Evolutionary conservation across 30 jellyfish, hydroid and myxozoan species (phyloP).

Genomic region (Chironex yamaguchii): DNA sequence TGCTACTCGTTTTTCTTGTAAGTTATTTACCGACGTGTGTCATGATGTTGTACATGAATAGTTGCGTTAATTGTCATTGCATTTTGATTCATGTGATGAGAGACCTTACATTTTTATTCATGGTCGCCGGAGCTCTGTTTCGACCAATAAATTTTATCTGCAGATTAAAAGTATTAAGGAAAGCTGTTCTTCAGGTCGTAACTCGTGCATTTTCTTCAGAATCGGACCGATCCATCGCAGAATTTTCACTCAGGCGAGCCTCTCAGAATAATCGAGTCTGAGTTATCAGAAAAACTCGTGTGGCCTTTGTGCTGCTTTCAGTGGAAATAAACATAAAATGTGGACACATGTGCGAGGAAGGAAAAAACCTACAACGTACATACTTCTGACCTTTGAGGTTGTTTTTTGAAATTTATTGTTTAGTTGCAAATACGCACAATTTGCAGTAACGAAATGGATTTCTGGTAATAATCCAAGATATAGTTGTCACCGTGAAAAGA

Average conservation of each 20-base stretch:
- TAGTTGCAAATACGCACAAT: no score
- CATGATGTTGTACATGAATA: slow-evolving; percentile 78
- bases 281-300: no score
- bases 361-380: no score
- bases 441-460: no score
- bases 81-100: slow-evolving; percentile 71
- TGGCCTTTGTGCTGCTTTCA: no score
- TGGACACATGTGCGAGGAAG: no score
- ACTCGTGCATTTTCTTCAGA: not conserved
- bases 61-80: slow-evolving; percentile 72
- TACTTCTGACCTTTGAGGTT: no score
- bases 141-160: slow-evolving; percentile 73
- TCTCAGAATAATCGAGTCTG: not conserved
- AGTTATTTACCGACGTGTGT: slow-evolving; percentile 75
- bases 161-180: slow-evolving; percentile 60
- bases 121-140: slow-evolving; percentile 77
- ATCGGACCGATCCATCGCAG: not conserved
- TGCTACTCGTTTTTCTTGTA: slow-evolving; percentile 68
- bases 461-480: no score
- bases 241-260: not conserved
- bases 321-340: no score
- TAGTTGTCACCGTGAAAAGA: no score
- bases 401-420: no score
- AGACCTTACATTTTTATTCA: slow-evolving; percentile 67
- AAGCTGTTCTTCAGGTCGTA: slow-evolving; percentile 17